Conservation (phyloP, 2,888 invertebrate genomes). For the Scrobipalpa costella region DNA sequence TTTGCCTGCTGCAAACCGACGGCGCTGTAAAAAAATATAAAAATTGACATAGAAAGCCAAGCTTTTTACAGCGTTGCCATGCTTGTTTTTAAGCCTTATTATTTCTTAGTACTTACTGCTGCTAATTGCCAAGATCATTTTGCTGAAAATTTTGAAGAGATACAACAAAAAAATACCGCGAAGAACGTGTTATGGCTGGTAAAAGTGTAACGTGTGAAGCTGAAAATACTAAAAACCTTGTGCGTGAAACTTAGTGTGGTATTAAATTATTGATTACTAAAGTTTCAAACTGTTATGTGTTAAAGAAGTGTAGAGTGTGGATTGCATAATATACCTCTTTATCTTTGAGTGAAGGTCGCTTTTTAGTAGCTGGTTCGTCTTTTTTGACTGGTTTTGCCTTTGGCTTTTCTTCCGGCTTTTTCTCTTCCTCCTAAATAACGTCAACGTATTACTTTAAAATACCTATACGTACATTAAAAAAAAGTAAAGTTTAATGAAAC, state of each 20-base stretch:
- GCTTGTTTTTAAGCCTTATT: conserved; percentile 44
- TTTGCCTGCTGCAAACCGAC: background rate
- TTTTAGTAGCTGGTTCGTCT: conserved; percentile 67
- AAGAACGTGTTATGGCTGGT: conserved; percentile 44
- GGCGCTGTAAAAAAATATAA: conserved; percentile 32
- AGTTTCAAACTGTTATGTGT: conserved; percentile 44
- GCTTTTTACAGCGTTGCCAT: conserved; percentile 51
- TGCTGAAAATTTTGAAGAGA: conserved; percentile 32
- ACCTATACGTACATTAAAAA: background rate
- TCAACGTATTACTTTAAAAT: conserved; percentile 13
- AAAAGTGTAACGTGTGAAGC: conserved; percentile 34
- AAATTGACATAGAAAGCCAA: conserved; percentile 48
- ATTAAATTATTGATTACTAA: conserved; percentile 37
- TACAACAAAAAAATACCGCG: conserved; percentile 34
- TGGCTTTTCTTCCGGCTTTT: conserved; percentile 71
- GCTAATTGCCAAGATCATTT: conserved; percentile 23
- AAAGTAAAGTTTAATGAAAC: background rate
- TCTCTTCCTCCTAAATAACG: conserved; percentile 66
- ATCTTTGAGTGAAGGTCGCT: conserved; percentile 71
- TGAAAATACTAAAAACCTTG: conserved; percentile 25
- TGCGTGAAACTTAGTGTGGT: conserved; percentile 43
- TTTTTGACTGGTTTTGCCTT: conserved; percentile 68
- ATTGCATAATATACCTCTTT: conserved; percentile 63
- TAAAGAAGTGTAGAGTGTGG: conserved; percentile 37
- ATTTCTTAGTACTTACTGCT: conserved; percentile 35